These are phyloP conservation scores for Laupala kohalensis DNA, from an alignment of 1,140 invertebrate species.

Conservation along the genomic window DNA sequence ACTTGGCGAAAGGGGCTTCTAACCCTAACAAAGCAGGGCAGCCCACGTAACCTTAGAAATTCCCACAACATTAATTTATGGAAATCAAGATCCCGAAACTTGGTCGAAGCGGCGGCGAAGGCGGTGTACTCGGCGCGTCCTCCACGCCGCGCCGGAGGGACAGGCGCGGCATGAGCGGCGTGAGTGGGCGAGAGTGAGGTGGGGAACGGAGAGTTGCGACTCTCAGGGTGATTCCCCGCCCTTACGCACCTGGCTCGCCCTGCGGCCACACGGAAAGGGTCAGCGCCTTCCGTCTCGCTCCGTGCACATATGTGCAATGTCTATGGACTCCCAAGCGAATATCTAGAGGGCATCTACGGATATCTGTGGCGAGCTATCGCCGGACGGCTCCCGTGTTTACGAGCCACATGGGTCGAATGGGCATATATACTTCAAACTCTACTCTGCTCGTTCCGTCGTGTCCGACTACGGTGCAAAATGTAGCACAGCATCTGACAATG, in stretches of 20 bases:
- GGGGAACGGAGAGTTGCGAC: too few relatives aligned
- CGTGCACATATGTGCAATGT: too few relatives aligned
- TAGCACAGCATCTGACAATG: too few relatives aligned
- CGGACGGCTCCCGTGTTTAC: background rate
- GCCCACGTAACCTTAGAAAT: background rate
- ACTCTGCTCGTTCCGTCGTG: background rate
- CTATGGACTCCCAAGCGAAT: background rate
- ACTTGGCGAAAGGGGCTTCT: background rate
- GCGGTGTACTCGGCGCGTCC: too few relatives aligned
- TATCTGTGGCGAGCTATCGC: background rate
- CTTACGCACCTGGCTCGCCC: background rate
- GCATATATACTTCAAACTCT: background rate
- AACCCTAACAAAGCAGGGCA: background rate
- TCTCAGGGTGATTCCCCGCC: too few relatives aligned
- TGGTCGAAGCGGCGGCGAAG: background rate
- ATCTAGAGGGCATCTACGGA: background rate
- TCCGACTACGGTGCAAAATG: too few relatives aligned
- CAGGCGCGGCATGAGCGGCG: background rate
- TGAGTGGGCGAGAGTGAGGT: background rate
- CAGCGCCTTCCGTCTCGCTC: too few relatives aligned
- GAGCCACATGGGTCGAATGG: background rate
- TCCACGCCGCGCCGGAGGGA: background rate
- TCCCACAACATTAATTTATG: background rate
- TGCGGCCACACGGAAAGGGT: background rate
- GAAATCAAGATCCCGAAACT: background rate